Evolutionary conservation across 2,888 invertebrate species (phyloP).

Genomic region (Sphaerophoria taeniata): DNA sequence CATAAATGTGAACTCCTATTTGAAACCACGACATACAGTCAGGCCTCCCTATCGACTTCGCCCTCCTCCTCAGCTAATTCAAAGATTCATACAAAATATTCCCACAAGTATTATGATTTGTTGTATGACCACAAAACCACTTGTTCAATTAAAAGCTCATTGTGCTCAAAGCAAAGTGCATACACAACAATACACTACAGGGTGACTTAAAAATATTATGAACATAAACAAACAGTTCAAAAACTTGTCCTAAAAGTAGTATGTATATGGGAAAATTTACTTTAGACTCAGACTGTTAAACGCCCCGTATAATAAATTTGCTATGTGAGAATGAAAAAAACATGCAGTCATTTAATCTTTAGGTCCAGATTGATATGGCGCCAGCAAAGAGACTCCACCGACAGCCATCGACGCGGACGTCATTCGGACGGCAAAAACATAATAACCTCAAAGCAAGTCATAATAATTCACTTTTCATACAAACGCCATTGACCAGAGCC

Average conservation of each 20-base stretch:
- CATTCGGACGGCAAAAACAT: constrained; percentile 39
- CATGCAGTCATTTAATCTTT: constrained; percentile 67
- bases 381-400: constrained; percentile 27
- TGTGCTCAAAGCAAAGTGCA: constrained; percentile 25
- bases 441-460: constrained; percentile 36
- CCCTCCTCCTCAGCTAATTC: too few relatives aligned
- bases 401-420: not conserved
- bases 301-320: constrained; percentile 6
- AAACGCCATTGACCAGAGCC: too few relatives aligned
- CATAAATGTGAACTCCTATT: too few relatives aligned
- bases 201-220: too few relatives aligned
- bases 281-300: not conserved
- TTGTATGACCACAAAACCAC: constrained; percentile 40
- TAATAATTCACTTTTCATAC: constrained; percentile 3
- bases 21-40: too few relatives aligned
- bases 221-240: too few relatives aligned
- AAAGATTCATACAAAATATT: too few relatives aligned
- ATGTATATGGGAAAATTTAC: too few relatives aligned
- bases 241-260: too few relatives aligned
- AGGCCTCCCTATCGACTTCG: too few relatives aligned
- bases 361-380: constrained; percentile 70
- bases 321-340: constrained; percentile 62
- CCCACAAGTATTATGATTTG: not conserved
- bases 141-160: constrained; percentile 56
- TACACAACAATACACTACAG: not conserved